phyloP scores from a whole-genome alignment of 2,797 vertebrate species.

The Cuculus canorus region DNA sequence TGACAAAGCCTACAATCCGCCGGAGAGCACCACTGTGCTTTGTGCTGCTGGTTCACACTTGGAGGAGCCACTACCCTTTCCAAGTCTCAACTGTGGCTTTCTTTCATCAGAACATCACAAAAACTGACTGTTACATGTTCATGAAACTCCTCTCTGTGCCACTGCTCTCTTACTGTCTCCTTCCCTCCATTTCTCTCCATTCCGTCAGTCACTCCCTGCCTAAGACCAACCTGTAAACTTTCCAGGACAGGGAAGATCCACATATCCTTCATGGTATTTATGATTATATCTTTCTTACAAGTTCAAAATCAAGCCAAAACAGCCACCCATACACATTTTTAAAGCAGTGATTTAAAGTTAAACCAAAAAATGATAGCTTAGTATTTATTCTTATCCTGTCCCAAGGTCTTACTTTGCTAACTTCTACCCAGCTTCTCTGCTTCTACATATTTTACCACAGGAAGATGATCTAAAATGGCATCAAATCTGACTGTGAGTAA shows the following conservation, averaged over 20 bases:
- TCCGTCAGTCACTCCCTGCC: fast-evolving
- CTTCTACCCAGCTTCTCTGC: constrained; percentile 49
- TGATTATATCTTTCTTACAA: not conserved
- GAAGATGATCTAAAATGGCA: constrained; percentile 44
- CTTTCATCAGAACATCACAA: not conserved
- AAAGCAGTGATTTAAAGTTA: constrained; percentile 47
- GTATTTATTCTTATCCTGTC: constrained; percentile 29
- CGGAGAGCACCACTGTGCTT: not conserved
- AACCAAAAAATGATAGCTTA: constrained; percentile 47
- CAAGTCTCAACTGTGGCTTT: not conserved
- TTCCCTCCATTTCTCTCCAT: not conserved
- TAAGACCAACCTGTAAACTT: not conserved
- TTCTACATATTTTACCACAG: constrained; percentile 31
- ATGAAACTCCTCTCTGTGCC: not conserved
- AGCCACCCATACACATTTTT: constrained; percentile 15
- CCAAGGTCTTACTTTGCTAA: constrained; percentile 44
- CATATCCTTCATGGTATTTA: not conserved
- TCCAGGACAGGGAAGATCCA: not conserved
- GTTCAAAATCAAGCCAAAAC: not conserved
- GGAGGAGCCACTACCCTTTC: not conserved
- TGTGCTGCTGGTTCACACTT: not conserved
- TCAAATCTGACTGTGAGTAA: constrained; percentile 27
- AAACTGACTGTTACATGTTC: not conserved
- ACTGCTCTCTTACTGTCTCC: not conserved
- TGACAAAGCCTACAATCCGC: fast-evolving